Conservation (phyloP, 2,797 vertebrate species). For the Rhinophrynus dorsalis region DNA sequence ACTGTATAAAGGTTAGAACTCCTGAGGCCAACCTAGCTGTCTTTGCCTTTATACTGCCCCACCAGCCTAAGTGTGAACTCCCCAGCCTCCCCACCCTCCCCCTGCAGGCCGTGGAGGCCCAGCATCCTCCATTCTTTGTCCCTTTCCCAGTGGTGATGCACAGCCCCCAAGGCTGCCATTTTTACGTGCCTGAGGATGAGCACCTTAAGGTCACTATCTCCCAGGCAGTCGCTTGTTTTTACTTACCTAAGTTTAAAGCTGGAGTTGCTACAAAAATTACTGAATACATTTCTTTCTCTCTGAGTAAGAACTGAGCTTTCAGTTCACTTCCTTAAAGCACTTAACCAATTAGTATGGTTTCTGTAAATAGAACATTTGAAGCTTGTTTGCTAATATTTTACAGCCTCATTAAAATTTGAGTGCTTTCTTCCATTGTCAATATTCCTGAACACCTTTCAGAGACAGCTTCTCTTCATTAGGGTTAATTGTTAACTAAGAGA, state of each 20-base stretch:
- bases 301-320: slow-evolving; percentile 19
- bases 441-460: slow-evolving; percentile 60
- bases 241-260: not conserved
- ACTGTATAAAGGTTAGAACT: too few relatives aligned
- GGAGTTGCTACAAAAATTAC: not conserved
- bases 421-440: slow-evolving; percentile 58
- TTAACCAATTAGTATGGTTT: slow-evolving; percentile 66
- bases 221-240: too few relatives aligned
- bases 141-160: too few relatives aligned
- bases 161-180: too few relatives aligned
- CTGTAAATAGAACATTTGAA: slow-evolving; percentile 68
- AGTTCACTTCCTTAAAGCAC: slow-evolving; percentile 60
- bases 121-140: too few relatives aligned
- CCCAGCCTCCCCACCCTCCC: too few relatives aligned
- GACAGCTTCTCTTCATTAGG: slow-evolving; percentile 60
- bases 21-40: too few relatives aligned
- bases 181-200: too few relatives aligned
- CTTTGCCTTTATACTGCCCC: too few relatives aligned
- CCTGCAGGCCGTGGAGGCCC: too few relatives aligned
- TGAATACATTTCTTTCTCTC: not conserved
- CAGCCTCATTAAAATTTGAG: slow-evolving; percentile 64
- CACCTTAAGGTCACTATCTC: too few relatives aligned
- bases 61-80: too few relatives aligned
- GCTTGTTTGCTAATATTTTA: slow-evolving; percentile 70
- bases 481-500: slow-evolving; percentile 73